These are phyloP conservation scores for Thera obeliscata DNA, from an alignment of 2,888 invertebrate genomes.

Conservation along the genomic window DNA sequence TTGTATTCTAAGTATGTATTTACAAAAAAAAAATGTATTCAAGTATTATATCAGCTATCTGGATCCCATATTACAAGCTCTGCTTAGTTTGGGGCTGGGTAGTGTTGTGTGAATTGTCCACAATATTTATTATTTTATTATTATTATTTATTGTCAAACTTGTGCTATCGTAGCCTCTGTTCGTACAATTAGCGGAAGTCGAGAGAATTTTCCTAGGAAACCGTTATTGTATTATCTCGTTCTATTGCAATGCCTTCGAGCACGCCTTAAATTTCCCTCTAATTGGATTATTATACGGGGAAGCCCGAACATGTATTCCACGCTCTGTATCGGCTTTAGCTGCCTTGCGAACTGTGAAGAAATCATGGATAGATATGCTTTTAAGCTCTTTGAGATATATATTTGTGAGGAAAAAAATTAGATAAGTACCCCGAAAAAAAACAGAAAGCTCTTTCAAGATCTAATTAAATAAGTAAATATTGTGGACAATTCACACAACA, in stretches of 20 bases:
- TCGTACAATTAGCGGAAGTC: constrained; percentile 28
- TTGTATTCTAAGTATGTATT: too few relatives aligned
- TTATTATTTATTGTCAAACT: background rate
- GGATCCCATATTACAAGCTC: too few relatives aligned
- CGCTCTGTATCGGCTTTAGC: constrained; percentile 36
- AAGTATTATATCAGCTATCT: too few relatives aligned
- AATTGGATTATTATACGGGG: constrained; percentile 69
- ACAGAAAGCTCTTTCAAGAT: too few relatives aligned
- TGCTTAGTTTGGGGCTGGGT: too few relatives aligned
- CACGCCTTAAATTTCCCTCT: constrained; percentile 62
- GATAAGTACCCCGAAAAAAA: too few relatives aligned
- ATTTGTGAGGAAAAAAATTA: too few relatives aligned
- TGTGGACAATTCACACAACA: too few relatives aligned
- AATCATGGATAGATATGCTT: constrained; percentile 16
- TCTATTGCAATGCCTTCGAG: constrained; percentile 49
- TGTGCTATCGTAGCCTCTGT: background rate
- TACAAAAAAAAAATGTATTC: too few relatives aligned
- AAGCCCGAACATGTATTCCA: constrained; percentile 47
- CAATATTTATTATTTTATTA: too few relatives aligned
- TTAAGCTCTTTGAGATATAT: constrained; percentile 13
- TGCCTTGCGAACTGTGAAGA: constrained; percentile 10
- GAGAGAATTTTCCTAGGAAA: constrained; percentile 41
- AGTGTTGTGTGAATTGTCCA: too few relatives aligned
- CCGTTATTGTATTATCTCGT: constrained; percentile 52
- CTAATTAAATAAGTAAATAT: too few relatives aligned